phyloP scores from a whole-genome alignment of 2,797 vertebrate genomes.

The Chiroxiphia lanceolata region DNA sequence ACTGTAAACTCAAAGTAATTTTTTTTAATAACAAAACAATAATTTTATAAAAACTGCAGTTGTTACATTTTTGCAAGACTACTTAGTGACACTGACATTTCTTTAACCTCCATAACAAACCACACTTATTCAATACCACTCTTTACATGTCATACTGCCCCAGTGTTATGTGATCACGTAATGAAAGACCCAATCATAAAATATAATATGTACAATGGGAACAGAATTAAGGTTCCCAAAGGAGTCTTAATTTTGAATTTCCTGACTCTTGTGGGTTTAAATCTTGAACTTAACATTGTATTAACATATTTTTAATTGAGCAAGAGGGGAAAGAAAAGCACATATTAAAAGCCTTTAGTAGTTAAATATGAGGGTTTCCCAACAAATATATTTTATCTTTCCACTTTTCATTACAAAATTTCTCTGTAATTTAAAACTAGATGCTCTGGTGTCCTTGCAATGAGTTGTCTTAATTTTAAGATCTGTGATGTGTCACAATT shows the following conservation, averaged over 20 bases:
- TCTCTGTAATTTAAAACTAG: constrained; percentile 8
- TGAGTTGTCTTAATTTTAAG: background rate
- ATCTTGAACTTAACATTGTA: constrained; percentile 48
- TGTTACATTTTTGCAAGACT: constrained; percentile 36
- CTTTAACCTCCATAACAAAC: constrained; percentile 64
- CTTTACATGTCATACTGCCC: constrained; percentile 18
- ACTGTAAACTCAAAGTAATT: background rate
- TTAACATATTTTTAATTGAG: constrained; percentile 68
- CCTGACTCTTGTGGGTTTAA: constrained; percentile 64
- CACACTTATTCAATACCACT: constrained; percentile 41
- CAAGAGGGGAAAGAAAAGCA: constrained; percentile 18
- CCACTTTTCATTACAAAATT: background rate
- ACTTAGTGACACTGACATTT: constrained; percentile 55
- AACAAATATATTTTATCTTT: background rate
- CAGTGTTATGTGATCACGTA: constrained; percentile 50
- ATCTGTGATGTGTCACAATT: background rate
- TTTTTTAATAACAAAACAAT: background rate
- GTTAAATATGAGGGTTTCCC: constrained; percentile 16
- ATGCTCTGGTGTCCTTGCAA: background rate
- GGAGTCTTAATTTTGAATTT: constrained; percentile 64
- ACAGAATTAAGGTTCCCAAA: constrained; percentile 36
- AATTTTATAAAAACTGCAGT: constrained; percentile 23
- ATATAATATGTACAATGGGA: constrained; percentile 62
- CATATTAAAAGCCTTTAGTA: constrained; percentile 37
- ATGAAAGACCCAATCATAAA: constrained; percentile 65